Evolutionary conservation across 2,797 vertebrate species (phyloP).

Genomic region (Semaprochilodus insignis): DNA sequence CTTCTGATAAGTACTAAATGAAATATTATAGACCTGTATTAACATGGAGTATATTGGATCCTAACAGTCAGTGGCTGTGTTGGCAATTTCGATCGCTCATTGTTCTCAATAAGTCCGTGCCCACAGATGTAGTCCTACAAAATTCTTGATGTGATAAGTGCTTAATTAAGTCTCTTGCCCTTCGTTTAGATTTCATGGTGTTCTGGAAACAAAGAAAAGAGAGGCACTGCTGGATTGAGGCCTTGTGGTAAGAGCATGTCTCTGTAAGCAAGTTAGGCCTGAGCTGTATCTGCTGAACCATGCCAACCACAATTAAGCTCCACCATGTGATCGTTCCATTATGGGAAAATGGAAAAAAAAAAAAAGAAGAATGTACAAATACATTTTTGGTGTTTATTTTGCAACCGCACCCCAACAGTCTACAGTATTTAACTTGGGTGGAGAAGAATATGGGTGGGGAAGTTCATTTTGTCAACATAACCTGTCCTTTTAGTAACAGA

Average conservation of each 20-base stretch:
- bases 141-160: background rate
- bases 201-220: background rate
- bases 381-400: constrained; percentile 64
- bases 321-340: constrained; percentile 45
- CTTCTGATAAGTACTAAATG: constrained; percentile 31
- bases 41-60: constrained; percentile 30
- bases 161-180: constrained; percentile 15
- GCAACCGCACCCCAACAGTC: constrained; percentile 56
- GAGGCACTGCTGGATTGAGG: background rate
- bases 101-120: constrained; percentile 17
- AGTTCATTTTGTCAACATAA: constrained; percentile 61
- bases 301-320: constrained; percentile 36
- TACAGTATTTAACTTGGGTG: constrained; percentile 66
- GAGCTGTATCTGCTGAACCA: constrained; percentile 25
- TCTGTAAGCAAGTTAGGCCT: constrained; percentile 1
- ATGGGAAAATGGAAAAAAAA: constrained; percentile 55
- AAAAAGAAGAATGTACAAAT: constrained; percentile 58
- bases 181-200: background rate
- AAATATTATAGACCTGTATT: constrained; percentile 35
- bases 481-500: constrained; percentile 45
- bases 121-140: background rate
- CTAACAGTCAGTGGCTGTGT: constrained; percentile 18
- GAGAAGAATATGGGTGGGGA: constrained; percentile 64
- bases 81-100: constrained; percentile 17
- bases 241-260: background rate